Conservation (phyloP, 2,888 invertebrate genomes). For the Caenorhabditis angaria region DNA sequence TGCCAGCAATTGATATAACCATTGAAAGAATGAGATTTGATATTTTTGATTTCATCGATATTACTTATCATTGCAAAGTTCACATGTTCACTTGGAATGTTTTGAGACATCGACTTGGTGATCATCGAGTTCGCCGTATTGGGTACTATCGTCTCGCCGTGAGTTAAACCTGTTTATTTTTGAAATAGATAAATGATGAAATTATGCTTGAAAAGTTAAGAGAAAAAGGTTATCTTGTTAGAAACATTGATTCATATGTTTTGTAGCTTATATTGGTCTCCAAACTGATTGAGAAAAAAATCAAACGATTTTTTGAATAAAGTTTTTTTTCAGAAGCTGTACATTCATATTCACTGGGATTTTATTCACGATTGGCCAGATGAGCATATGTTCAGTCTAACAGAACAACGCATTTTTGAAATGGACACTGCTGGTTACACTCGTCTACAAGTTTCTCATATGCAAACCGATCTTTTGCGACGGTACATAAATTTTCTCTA, state of each 20-base stretch:
- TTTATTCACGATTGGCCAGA: background rate
- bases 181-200: too few relatives aligned
- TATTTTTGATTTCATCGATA: background rate
- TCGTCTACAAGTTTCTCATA: background rate
- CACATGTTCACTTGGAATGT: background rate
- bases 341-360: background rate
- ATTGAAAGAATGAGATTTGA: background rate
- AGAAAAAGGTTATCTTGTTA: too few relatives aligned
- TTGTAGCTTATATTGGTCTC: too few relatives aligned
- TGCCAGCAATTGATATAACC: background rate
- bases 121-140: background rate
- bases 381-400: too few relatives aligned
- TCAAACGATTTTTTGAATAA: background rate
- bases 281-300: too few relatives aligned
- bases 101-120: background rate
- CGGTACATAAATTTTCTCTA: too few relatives aligned
- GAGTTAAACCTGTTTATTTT: too few relatives aligned
- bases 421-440: too few relatives aligned
- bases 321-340: slow-evolving; percentile 3
- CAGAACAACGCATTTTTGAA: too few relatives aligned
- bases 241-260: too few relatives aligned
- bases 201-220: too few relatives aligned
- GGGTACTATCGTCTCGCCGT: background rate
- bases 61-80: background rate
- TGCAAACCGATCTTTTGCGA: too few relatives aligned